Percentiles rank a stretch among this genome's conserved stretches.
Evolutionary conservation across 2,888 invertebrate genomes (phyloP).

Genomic region (Cryptus armator): DNA sequence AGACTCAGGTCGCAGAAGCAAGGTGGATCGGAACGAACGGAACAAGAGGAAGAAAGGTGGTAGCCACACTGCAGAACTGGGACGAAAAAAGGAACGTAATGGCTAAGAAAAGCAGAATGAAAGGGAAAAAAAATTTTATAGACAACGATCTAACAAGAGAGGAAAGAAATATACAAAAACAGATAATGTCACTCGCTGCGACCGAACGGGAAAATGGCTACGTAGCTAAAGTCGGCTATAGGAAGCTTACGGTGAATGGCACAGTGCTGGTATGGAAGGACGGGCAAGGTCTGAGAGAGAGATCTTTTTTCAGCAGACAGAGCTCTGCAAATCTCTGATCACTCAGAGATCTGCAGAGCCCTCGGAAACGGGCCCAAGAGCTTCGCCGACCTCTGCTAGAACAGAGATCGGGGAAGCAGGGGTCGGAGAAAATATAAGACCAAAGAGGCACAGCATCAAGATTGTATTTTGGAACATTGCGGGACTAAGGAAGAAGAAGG

Average conservation of each 20-base stretch:
- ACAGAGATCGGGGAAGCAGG: too few relatives aligned
- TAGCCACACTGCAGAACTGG: background rate
- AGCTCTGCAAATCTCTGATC: conserved; percentile 8
- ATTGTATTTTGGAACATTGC: too few relatives aligned
- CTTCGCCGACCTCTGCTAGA: too few relatives aligned
- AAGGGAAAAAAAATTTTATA: conserved; percentile 17
- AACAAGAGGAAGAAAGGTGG: background rate
- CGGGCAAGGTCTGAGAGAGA: conserved; percentile 18
- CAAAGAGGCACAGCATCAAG: too few relatives aligned
- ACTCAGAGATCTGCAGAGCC: background rate
- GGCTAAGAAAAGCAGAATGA: conserved; percentile 26
- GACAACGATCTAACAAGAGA: conserved; percentile 25
- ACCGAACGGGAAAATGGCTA: too few relatives aligned
- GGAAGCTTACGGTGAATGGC: too few relatives aligned
- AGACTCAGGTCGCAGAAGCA: background rate
- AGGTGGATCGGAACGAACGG: background rate
- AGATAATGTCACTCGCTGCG: too few relatives aligned
- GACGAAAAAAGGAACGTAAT: conserved; percentile 34
- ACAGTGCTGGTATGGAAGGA: too few relatives aligned
- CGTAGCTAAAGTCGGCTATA: too few relatives aligned
- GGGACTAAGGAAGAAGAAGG: too few relatives aligned
- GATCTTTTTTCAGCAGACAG: conserved; percentile 22
- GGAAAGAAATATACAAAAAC: too few relatives aligned
- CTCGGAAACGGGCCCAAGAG: background rate
- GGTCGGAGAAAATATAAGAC: too few relatives aligned